Evolutionary conservation across 2,113 vertebrate genomes (phyloP), one percentile per base, ranked within the genome.

Genomic region (Anguilla rostrata): DNA sequence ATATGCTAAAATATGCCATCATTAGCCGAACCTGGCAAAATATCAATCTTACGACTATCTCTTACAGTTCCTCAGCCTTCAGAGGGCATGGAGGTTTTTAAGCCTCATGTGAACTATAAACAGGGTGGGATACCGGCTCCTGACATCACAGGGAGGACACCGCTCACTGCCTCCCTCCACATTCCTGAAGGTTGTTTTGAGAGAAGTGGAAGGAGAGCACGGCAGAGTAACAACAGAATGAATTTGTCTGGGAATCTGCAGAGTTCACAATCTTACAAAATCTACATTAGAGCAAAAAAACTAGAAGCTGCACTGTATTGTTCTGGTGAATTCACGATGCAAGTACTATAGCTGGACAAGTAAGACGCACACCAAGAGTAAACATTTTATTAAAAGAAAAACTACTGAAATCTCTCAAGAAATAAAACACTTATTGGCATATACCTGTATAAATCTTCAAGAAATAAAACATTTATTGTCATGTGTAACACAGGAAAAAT

Each of bases 381-480:
- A 78, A 18, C 18, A 63, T 20, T 63, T 63, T 63, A 29, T 39
- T 80, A 84, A 81, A 71, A 80, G 22, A 43, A 40, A 81, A 78
- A 81, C 11, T 14, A 57, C 15, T 57, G 12, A 82, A 49, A 81
- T 49, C 39, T 78, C n/a, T 87, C 83, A 83, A 60, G 78, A 84
- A 88, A 88, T 87, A 88, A 78, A 63, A 63, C 49, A 53, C 12
- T 53, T 53, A 53, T 53, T 53, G 49, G 8, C 49, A 53, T 53
- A 53, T 53, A 53, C n/a, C n/a, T n/a, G n/a, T n/a, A 7, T 53
- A 85, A 46, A 80, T 49, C 49, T 80, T 86, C 83, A 84, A 63
- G 78, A 84, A 88, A 88, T 87, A 88, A 78, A 29, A 88, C 63
- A 88, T 88, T 80, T 88, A 88, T 88, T 88, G 43, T 34, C 79